phyloP scores from a whole-genome alignment of 1,140 invertebrate species.

The Zaprionus africanus region DNA sequence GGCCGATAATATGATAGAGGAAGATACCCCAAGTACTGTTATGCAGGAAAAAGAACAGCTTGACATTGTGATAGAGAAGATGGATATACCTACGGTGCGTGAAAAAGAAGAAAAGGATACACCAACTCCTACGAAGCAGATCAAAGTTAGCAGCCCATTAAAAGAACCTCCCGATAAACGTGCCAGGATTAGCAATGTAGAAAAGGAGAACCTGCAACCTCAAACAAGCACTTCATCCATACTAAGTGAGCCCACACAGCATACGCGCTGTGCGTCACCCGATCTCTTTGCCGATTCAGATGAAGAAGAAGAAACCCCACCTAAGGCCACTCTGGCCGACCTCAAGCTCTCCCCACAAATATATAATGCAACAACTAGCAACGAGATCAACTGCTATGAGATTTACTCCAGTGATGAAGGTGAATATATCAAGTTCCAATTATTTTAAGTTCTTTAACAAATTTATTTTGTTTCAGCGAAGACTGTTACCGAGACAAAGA shows the following conservation, averaged over 20 bases:
- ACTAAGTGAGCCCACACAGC: constrained; percentile 31
- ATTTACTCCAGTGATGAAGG: constrained; percentile 75
- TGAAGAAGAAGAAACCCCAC: constrained; percentile 33
- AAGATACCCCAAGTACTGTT: constrained; percentile 12
- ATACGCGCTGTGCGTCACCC: constrained; percentile 61
- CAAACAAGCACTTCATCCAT: not conserved
- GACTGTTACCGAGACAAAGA: constrained; percentile 43
- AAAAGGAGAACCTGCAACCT: constrained; percentile 31
- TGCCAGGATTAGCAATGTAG: constrained; percentile 8
- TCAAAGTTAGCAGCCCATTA: constrained; percentile 31
- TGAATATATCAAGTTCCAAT: not conserved
- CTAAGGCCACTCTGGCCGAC: not conserved
- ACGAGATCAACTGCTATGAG: constrained; percentile 47
- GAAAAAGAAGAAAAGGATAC: not conserved
- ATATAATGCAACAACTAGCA: constrained; percentile 48
- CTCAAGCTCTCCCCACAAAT: constrained; percentile 48
- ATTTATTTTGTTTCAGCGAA: constrained; percentile 59
- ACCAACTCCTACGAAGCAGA: not conserved
- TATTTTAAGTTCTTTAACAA: not conserved
- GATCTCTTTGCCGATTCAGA: constrained; percentile 79
- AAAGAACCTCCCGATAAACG: constrained; percentile 65
- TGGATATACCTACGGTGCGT: not conserved
- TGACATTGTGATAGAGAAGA: not conserved
- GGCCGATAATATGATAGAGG: constrained; percentile 57
- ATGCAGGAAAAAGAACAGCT: not conserved